Evolutionary conservation across 1,140 invertebrate species (phyloP).

Genomic region (Diorhabda carinulata): DNA sequence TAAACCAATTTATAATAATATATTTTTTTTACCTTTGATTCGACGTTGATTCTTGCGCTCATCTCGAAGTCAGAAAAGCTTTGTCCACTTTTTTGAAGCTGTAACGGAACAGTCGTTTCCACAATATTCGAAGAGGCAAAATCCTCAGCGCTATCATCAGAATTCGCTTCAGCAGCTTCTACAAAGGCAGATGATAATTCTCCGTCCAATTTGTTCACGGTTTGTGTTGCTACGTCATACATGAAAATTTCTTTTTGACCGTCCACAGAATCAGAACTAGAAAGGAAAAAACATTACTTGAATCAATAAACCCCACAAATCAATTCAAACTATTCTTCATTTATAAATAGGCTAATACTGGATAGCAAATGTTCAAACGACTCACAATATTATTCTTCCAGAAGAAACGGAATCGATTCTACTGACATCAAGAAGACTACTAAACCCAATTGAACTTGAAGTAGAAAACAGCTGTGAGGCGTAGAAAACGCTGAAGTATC

Average conservation of each 20-base stretch:
- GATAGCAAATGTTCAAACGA: too few relatives aligned
- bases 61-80: slow-evolving; percentile 24
- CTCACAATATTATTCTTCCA: too few relatives aligned
- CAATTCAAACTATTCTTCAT: too few relatives aligned
- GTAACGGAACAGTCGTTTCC: slow-evolving; percentile 31
- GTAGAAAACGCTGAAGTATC: too few relatives aligned
- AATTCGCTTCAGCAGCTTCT: slow-evolving; percentile 70
- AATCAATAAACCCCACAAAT: too few relatives aligned
- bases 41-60: slow-evolving; percentile 31
- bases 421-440: too few relatives aligned
- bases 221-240: slow-evolving; percentile 68
- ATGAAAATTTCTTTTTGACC: slow-evolving; percentile 76
- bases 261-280: slow-evolving; percentile 50
- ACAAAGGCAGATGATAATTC: slow-evolving; percentile 78
- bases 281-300: slow-evolving; percentile 20
- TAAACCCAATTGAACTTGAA: too few relatives aligned
- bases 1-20: neutral
- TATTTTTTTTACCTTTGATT: slow-evolving; percentile 22
- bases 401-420: too few relatives aligned
- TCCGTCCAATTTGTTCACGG: slow-evolving; percentile 67
- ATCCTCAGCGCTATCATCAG: slow-evolving; percentile 24
- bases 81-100: slow-evolving; percentile 18
- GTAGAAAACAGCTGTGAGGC: too few relatives aligned
- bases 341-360: too few relatives aligned
- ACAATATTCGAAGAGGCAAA: slow-evolving; percentile 24